A percentile compares a stretch with the other conserved stretches of the same genome.
Evolutionary conservation across 2,113 vertebrate genomes (phyloP).

Genomic region (Tragelaphus strepsiceros): DNA sequence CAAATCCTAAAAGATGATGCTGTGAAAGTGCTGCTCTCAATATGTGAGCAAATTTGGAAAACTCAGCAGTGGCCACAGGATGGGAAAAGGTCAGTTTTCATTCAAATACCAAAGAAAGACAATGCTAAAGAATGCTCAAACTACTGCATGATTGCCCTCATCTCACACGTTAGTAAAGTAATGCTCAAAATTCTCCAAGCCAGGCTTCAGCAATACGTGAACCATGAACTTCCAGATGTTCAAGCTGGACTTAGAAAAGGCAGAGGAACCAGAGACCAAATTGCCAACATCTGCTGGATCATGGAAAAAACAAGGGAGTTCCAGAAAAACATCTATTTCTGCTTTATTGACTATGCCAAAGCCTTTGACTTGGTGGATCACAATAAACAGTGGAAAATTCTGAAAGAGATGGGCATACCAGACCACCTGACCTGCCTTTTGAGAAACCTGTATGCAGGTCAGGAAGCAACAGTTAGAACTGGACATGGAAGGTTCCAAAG

Average conservation of each 20-base stretch:
- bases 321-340: background rate
- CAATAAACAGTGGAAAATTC: background rate
- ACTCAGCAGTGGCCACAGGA: background rate
- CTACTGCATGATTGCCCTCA: background rate
- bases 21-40: background rate
- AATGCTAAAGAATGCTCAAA: background rate
- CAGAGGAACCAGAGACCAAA: background rate
- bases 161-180: background rate
- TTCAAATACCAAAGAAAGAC: background rate
- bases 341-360: background rate
- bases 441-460: background rate
- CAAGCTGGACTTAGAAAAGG: background rate
- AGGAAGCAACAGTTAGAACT: background rate
- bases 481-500: background rate
- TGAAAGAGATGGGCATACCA: accelerated
- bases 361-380: background rate
- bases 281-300: accelerated
- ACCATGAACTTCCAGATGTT: background rate
- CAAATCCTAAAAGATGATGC: background rate
- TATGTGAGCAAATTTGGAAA: background rate
- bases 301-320: accelerated
- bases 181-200: background rate
- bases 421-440: background rate
- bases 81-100: background rate
- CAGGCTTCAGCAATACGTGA: background rate